A percentile compares a stretch with the other conserved stretches of the same genome.
Evolutionary conservation across 2,888 invertebrate species (phyloP).

Genomic region (Erebia epiphron): DNA sequence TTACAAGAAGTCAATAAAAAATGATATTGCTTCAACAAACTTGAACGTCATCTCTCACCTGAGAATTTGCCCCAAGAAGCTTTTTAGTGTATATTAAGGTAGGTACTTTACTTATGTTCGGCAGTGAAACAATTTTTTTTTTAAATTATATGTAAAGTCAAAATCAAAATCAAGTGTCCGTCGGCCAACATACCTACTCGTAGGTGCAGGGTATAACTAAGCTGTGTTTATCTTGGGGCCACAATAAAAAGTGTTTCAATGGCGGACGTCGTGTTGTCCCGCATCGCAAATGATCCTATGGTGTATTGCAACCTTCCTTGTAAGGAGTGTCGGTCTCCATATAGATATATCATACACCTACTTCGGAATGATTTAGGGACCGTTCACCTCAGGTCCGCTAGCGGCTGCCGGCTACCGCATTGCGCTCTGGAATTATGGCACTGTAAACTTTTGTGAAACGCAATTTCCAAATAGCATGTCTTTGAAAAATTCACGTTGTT

Average conservation of each 20-base stretch:
- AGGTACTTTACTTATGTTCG: background rate
- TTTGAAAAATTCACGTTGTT: constrained; percentile 18
- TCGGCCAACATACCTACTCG: constrained; percentile 5
- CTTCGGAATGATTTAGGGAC: constrained; percentile 61
- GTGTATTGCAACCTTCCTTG: constrained; percentile 66
- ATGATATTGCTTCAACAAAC: too few species aligned
- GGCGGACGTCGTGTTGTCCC: constrained; percentile 40
- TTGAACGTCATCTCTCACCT: too few species aligned
- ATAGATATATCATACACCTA: constrained; percentile 41
- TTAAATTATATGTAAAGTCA: constrained; percentile 10
- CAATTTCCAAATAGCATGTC: background rate
- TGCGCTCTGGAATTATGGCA: constrained; percentile 39
- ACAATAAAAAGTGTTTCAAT: constrained; percentile 48
- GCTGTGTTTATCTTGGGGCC: constrained; percentile 27
- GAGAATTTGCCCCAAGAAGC: background rate
- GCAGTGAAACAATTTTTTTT: background rate
- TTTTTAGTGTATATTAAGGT: background rate
- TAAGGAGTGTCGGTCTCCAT: constrained; percentile 57
- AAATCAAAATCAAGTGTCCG: constrained; percentile 19
- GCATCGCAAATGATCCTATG: constrained; percentile 38
- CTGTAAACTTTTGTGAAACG: constrained; percentile 28
- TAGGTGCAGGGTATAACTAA: constrained; percentile 12
- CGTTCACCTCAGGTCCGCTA: constrained; percentile 66
- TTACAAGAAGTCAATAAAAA: background rate
- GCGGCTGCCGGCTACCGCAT: constrained; percentile 51